Base-by-base conservation (phyloP, 2,113 vertebrate genomes). In the Nesoenas mayeri region DNA sequence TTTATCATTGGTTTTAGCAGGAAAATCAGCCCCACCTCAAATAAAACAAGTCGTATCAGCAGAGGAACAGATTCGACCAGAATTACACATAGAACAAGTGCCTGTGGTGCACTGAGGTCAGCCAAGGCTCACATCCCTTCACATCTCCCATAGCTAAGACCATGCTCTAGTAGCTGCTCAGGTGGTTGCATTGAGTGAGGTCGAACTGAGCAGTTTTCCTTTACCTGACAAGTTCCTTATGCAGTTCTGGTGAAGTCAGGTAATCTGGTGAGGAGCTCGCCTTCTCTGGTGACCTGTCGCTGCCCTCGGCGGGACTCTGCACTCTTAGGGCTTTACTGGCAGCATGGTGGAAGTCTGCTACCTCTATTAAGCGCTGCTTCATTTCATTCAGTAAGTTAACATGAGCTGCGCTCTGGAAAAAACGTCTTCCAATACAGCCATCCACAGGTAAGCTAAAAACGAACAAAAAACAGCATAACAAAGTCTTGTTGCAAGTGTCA, bases 321-420 rank as follows among this genome's bases (percentile, higher is more conserved):
- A 98, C 98, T 50, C 98, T 98, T 42, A 99, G 97, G 17, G 99
- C 99, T 95, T 99, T 99, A 91, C 99, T 99, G 38, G 99, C 99
- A 61, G 98, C 97, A 0, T 99, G 99, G 96, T 99, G 99, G 96
- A 99, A 99, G 92, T 99, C 99, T 1, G 99, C 99, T 74, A 99
- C 98, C 91, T 99, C 98, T 15, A 97, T 98, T 83, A 99, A 98
- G 24, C 99, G 98, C 56, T 98, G 98, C 88, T 98, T 99, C 97
- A 99, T 98, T 67, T 99, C 98, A 85, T 96, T 98, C 32, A 99
- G 94, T 83, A 99, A 97, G 80, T 26, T 95, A 11, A 94, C 16
- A 10, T 99, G 98, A 87, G 98, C 96, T 19, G 98, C 97, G 57
- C 97, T 98, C 81, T 99, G 99, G 97, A 99, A 99, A 96, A 99